These are phyloP conservation scores for Sarcoramphus papa DNA, from an alignment of 2,797 vertebrate genomes.

Conservation along the genomic window DNA sequence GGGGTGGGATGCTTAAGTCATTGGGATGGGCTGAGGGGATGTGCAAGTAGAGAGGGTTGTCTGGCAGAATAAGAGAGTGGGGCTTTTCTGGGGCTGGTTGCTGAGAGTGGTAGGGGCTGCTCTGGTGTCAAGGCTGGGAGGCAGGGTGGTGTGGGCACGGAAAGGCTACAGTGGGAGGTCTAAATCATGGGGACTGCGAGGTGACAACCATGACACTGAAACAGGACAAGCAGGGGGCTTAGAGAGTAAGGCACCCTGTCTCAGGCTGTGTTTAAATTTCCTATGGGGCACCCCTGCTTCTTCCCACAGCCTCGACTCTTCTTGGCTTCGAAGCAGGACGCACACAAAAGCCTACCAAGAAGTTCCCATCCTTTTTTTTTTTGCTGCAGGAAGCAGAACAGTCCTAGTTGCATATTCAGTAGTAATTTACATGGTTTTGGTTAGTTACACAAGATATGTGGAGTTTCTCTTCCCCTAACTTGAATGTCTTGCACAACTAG, in stretches of 20 bases:
- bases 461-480: constrained; percentile 63
- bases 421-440: constrained; percentile 64
- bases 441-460: constrained; percentile 57
- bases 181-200: neutral
- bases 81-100: neutral
- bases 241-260: neutral
- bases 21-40: neutral
- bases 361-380: neutral
- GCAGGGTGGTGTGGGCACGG: neutral
- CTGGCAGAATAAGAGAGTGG: neutral
- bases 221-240: neutral
- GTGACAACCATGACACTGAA: neutral
- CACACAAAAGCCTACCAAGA: neutral
- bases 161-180: neutral
- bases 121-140: neutral
- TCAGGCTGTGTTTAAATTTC: neutral
- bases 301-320: neutral
- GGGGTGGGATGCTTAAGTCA: neutral
- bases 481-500: constrained; percentile 65
- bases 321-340: neutral
- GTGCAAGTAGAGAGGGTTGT: neutral
- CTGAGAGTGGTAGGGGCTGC: neutral
- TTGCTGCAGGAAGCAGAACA: constrained; percentile 28
- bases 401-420: constrained; percentile 60
- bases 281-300: neutral